Percentiles rank a stretch among this genome's conserved stretches.
phyloP scores from a whole-genome alignment of 1,140 invertebrate genomes.

The Brachionus paranguensis region DNA sequence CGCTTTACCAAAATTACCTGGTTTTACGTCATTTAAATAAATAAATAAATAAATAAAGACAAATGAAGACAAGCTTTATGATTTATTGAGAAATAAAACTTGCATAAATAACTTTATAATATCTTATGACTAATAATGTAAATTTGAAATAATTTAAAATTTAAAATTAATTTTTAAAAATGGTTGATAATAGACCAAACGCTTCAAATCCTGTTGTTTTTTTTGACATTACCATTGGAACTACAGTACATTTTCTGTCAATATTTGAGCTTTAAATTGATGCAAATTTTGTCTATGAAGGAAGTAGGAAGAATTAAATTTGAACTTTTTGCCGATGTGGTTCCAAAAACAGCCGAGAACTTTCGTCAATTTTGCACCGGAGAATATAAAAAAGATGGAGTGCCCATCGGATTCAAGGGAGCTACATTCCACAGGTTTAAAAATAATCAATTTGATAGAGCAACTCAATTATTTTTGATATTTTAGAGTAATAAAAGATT shows the following conservation, averaged over 20 bases:
- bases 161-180: background rate
- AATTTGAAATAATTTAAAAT: background rate
- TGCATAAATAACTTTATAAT: background rate
- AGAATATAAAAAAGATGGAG: constrained; percentile 75
- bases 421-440: constrained; percentile 75
- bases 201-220: constrained; percentile 79
- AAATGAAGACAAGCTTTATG: background rate
- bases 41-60: background rate
- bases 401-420: constrained; percentile 93
- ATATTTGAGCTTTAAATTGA: background rate
- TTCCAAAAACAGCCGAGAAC: constrained; percentile 96
- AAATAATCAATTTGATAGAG: background rate
- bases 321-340: constrained; percentile 90
- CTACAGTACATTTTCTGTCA: constrained; percentile 56
- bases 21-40: background rate
- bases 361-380: constrained; percentile 89
- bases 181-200: background rate
- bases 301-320: constrained; percentile 88
- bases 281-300: constrained; percentile 46
- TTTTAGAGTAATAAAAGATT: constrained; percentile 83
- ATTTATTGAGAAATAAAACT: background rate
- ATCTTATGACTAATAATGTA: background rate
- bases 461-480: background rate
- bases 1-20: background rate
- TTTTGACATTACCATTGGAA: constrained; percentile 67